Evolutionary conservation across 2,888 invertebrate genomes (phyloP), one percentile per base, ranked within the genome.

Genomic region (Sinhomidia bicolor): DNA sequence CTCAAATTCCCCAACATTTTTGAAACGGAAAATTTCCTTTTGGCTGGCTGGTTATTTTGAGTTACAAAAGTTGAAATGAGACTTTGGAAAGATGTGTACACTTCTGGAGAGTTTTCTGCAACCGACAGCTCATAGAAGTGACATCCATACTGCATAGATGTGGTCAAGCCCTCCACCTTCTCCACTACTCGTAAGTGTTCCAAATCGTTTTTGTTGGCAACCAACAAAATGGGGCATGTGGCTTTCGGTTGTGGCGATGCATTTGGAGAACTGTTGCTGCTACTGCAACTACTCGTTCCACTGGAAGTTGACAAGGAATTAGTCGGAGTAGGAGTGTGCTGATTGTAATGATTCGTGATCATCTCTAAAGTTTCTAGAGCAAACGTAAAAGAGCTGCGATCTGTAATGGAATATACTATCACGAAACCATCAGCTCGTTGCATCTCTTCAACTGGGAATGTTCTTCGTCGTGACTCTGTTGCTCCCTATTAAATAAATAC

Each of bases 71-170:
- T 87, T 54, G 86, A 83, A 32, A 92, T 93, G 74, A 92, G 92
- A 44, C 87, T 96, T 95, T 92, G 96, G 92, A 97, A 96, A 86
- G 96, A 96, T 74, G 96, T 95, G 93, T 96, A 96, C 68, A 97
- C 95, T 92, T 96, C 95, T 17, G 96, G 95, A 29, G 96, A 96
- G 94, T 96, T 96, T 93, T 97, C 96, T 0, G 96, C 96, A 7
- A 96, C 96, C 26, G 96, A 96, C n/a, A 96, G 96, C 94, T 97
- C 97, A 94, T 96, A 95, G 94, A 97, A 97, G 78, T 96, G 96
- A 91, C 96, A 96, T 23, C 96, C 95, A 81, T 92, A 92, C 86
- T 96, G 95, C 57, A 95, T 94, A 60, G 96, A 96, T 51, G 96
- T 93, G 36, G 95, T 94, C 92, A 96, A 95, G 20, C 96, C 97